Evolutionary conservation across 2,888 invertebrate genomes (phyloP), one percentile per base, ranked within the genome.

Genomic region (Thecophora atra): DNA sequence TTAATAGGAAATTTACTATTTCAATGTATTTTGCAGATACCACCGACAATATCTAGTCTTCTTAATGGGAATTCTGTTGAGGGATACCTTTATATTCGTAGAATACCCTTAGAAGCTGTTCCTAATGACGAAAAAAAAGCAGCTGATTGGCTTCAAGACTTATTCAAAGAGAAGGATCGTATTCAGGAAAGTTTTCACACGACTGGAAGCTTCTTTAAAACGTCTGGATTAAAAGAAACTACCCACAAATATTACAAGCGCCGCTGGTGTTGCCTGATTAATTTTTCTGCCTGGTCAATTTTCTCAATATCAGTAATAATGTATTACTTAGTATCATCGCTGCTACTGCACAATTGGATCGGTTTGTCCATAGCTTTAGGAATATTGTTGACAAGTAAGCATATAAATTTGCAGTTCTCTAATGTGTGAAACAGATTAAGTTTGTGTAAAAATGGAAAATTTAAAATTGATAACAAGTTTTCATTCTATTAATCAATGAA

Each of bases 91-190:
- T 91, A 92, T 81, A 90, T 95, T 78, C 90, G 93, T 76, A 90
- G 98, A 81, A 93, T 96, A 83, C 93, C 94, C 1, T 88, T 97
- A 60, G 91, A 93, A 63, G 89, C 90, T 67, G 90, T 98, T 42
- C 97, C 97, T 0, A 90, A 90, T 62, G 91, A 90, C 69, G 89
- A 88, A 28, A 91, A 91, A 76, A 91, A 88, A 66, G 93, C 94
- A 71, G 90, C 94, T 6, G 89, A 91, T 73, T 98, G 96, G 93
- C 87, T 98, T 73, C 92, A 95, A 78, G 89, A 94, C 70, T 87
- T 94, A 47, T 98, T 94, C 84, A 90, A 92, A 77, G 89, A 90
- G 79, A 97, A 96, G 89, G 96, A 95, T 88, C 81, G 78, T 72
- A 82, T 85, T 28, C 82, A 86, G 63, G 86, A 87, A n/a, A 87